Percentiles rank a stretch among this genome's conserved stretches.
Conservation (phyloP, 1,140 invertebrate genomes). For the Cyclargus thomasi region DNA sequence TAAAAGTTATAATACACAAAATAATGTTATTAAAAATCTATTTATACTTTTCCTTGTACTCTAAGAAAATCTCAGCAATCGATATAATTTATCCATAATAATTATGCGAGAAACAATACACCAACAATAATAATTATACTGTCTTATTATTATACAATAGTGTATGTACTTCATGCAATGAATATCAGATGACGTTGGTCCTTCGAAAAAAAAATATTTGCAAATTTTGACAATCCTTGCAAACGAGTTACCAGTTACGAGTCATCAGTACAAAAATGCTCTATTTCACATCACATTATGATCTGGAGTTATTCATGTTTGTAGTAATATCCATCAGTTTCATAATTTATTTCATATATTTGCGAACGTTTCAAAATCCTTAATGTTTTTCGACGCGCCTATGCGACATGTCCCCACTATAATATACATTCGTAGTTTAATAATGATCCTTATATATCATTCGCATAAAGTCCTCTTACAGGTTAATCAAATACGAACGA, state of each 20-base stretch:
- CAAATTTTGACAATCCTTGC: too few species aligned
- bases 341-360: not conserved
- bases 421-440: too few species aligned
- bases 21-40: not conserved
- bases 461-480: too few species aligned
- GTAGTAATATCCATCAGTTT: not conserved
- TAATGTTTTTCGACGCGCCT: not conserved
- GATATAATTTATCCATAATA: not conserved
- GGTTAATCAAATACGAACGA: too few species aligned
- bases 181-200: too few species aligned
- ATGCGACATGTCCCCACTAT: not conserved
- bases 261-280: too few species aligned
- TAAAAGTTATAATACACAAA: not conserved
- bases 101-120: not conserved
- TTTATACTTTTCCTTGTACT: not conserved
- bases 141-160: not conserved
- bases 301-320: not conserved
- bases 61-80: not conserved
- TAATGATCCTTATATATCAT: too few species aligned
- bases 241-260: too few species aligned
- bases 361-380: not conserved
- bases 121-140: not conserved
- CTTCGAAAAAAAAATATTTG: too few species aligned
- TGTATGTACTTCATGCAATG: too few species aligned
- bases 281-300: not conserved